Evolutionary conservation across 2,113 vertebrate genomes (phyloP), one percentile per base, ranked within the genome.

Genomic region (Charadrius vociferus): DNA sequence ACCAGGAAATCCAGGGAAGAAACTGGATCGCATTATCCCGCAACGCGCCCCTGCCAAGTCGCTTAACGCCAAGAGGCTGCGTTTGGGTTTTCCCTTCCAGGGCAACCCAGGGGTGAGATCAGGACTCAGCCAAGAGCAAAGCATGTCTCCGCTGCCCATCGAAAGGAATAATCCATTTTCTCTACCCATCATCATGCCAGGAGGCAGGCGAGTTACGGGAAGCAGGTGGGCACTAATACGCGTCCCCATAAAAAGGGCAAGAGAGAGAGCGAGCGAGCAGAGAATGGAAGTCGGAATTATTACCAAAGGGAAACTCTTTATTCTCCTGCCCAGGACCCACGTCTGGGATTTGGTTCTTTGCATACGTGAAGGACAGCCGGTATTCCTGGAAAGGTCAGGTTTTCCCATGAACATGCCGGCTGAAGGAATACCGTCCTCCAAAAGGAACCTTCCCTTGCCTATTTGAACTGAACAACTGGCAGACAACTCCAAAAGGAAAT

Each of bases 131-230:
- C 52, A n/a, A 56, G 78, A 58, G 71, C 34, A 36, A 24, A 66
- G 47, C 14, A 2, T 0, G 4, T n/a, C 26, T 29, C 49, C 0
- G 13, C 70, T 17, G 55, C 1, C 15, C 41, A 23, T 5, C 1
- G 12, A 26, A n/a, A 70, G 83, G 32, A 56, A 27, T 4, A 30
- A 77, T 6, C 34, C 14, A 0, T 27, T 50, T 45, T 59, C 58
- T 77, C 27, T 11, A n/a, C 11, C 63, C 78, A 9, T 14, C 66
- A 3, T 2, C 18, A 1, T 1, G 37, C 53, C 71, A 12, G 3
- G 4, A 32, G 36, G 36, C n/a, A 12, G 53, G 77, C 2, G 10
- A 36, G 56, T 6, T 26, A 19, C 3, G 3, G 41, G 62, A 18
- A 45, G 49, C 49, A 29, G n/a, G 49, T 2, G 55, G 56, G 41